phyloP scores from a whole-genome alignment of 2,797 vertebrate species.

The Etheostoma nigrum region DNA sequence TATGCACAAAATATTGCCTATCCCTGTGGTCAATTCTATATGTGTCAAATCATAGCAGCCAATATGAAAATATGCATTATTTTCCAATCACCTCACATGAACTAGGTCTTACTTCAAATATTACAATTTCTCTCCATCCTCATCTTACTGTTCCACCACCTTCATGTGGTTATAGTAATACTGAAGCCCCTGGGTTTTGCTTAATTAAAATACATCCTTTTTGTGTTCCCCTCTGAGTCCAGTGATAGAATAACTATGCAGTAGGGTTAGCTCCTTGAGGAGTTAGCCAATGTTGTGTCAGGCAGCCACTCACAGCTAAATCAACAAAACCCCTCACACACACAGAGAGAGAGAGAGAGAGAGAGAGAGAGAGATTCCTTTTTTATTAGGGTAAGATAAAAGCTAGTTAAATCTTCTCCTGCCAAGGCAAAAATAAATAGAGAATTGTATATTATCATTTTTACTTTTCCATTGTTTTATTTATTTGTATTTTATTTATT shows the following conservation, averaged over 20 bases:
- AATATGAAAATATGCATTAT: not conserved
- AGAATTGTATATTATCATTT: no score
- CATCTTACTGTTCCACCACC: conserved; percentile 41
- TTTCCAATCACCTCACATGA: not conserved
- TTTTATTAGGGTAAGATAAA: no score
- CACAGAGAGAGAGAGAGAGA: conserved; percentile 21
- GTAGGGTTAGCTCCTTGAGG: conserved; percentile 78
- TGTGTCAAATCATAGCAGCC: not conserved
- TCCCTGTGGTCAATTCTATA: not conserved
- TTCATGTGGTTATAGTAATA: conserved; percentile 64
- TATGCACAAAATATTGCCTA: not conserved
- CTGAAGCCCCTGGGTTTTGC: conserved; percentile 69
- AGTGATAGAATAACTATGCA: conserved; percentile 78
- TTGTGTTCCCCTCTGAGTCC: conserved; percentile 68
- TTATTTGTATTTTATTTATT: no score
- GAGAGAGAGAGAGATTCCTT: conserved; percentile 5
- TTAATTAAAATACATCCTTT: conserved; percentile 83
- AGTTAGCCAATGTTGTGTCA: conserved; percentile 77
- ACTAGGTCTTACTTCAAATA: not conserved
- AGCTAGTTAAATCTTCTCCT: no score
- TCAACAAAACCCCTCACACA: conserved; percentile 76
- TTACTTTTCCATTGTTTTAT: no score
- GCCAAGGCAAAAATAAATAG: no score
- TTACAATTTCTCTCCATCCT: conserved; percentile 37
- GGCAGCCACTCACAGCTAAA: conserved; percentile 80